Percentiles rank a stretch among this genome's conserved stretches.
phyloP scores from a whole-genome alignment of 2,888 invertebrate species.

The Limnephilus marmoratus region DNA sequence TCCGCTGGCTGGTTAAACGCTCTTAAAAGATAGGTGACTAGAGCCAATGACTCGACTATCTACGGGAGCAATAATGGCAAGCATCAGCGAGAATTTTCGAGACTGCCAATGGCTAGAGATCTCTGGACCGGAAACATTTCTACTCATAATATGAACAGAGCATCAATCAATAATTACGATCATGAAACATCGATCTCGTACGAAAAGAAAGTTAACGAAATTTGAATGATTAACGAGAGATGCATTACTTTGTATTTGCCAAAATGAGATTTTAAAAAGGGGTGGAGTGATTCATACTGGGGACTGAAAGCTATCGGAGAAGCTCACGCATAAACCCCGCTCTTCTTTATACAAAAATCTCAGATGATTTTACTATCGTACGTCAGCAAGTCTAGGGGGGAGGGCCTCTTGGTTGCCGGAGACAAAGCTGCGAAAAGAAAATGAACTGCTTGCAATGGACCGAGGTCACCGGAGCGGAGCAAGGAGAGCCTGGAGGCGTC shows the following conservation, averaged over 20 bases:
- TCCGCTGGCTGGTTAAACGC: no score
- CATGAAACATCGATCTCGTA: neutral
- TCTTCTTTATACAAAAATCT: no score
- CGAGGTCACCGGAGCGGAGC: neutral
- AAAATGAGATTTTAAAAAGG: neutral
- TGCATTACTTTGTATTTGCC: neutral
- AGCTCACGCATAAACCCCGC: no score
- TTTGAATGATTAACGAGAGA: neutral
- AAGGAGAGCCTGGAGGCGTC: neutral
- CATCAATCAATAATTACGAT: neutral
- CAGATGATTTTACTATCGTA: neutral
- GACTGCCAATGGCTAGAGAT: neutral
- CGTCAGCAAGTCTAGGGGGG: neutral
- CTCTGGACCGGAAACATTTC: no score
- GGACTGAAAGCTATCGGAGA: neutral
- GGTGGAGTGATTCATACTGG: neutral
- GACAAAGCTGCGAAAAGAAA: neutral
- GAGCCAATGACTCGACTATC: neutral
- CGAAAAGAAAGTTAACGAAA: neutral
- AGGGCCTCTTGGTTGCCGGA: neutral
- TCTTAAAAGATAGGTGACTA: neutral
- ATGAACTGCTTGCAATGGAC: neutral
- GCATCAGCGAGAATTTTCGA: neutral
- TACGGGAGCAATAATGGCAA: neutral
- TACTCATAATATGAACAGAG: neutral